Base-by-base conservation (phyloP, 2,113 vertebrate genomes). In the Pachypanchax playfairii region DNA sequence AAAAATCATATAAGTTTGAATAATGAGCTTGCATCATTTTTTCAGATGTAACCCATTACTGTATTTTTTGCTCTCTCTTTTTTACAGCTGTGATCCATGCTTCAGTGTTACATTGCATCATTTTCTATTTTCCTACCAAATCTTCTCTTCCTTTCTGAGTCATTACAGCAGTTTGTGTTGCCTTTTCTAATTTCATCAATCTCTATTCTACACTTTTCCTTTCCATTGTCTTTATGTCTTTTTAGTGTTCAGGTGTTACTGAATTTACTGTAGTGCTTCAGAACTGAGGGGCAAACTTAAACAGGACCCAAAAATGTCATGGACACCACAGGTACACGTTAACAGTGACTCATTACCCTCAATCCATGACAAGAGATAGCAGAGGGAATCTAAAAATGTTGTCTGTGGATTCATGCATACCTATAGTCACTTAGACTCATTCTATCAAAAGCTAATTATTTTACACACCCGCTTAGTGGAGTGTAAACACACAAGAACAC, bases 271-370 rank as follows among this genome's bases (percentile, higher is more conserved):
- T 52, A 53, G 63, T 47, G 59, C 33, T 14, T 61, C 13, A 31
- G 28, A 24, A 43, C 53, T 41, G 22, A 46, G 26, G 14, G 26
- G 59, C 59, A 55, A 67, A 58, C 48, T 38, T 4, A 48, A 35
- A 48, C 17, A 41, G 3, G 68, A 86, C 73, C 75, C 63, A 49
- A 80, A 83, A 79, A 71, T 84, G 78, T 79, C 84, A 78, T 22
- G 58, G 36, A 55, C 65, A 70, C 73, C 59, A 43, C 60, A 69
- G 73, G 70, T 51, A 68, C 47, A 71, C 67, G 55, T 51, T 72
- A 76, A 67, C 57, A 51, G 60, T 78, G 74, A 82, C 62, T 75
- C 58, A 68, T 41, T 60, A 51, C 44, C 26, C 39, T 62, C 56
- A 38, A 69, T 49, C 42, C 14, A 22, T 17, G 35, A 51, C 63